Evolutionary conservation across 30 jellyfish, hydroid and myxozoan species (phyloP).

Genomic region (Aurelia sp.): DNA sequence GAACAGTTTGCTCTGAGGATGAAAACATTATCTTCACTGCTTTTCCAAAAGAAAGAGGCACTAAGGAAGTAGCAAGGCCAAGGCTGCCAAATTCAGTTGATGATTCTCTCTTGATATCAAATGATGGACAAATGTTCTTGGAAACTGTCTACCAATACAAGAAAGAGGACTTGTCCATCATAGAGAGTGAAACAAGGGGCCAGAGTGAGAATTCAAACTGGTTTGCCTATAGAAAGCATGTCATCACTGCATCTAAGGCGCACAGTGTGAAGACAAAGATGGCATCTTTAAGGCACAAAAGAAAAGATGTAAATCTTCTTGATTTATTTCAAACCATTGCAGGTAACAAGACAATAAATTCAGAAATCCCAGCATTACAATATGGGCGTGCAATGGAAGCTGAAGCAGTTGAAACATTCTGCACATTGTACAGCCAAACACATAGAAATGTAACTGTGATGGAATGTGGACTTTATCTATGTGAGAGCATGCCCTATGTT

Average conservation of each 20-base stretch:
- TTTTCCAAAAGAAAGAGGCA: not conserved
- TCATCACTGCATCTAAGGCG: slow-evolving; percentile 64
- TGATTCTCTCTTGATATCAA: not conserved
- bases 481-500: not conserved
- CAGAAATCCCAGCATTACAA: slow-evolving; percentile 52
- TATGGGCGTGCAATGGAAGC: slow-evolving; percentile 74
- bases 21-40: slow-evolving; percentile 57
- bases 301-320: slow-evolving; percentile 24
- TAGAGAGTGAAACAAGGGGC: slow-evolving; percentile 49
- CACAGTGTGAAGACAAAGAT: slow-evolving; percentile 29
- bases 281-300: slow-evolving; percentile 4
- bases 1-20: slow-evolving; percentile 9
- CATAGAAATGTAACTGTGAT: not conserved
- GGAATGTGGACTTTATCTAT: slow-evolving; percentile 13
- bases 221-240: slow-evolving; percentile 36
- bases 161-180: not conserved
- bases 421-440: not conserved
- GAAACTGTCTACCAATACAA: not conserved
- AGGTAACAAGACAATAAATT: slow-evolving; percentile 11
- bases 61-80: slow-evolving; percentile 30
- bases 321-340: slow-evolving; percentile 9
- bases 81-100: slow-evolving; percentile 9
- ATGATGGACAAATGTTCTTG: slow-evolving; percentile 1
- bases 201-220: slow-evolving; percentile 45
- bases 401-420: slow-evolving; percentile 43